Conservation (phyloP, 2,797 vertebrate genomes). For the Fistularia commersonii region DNA sequence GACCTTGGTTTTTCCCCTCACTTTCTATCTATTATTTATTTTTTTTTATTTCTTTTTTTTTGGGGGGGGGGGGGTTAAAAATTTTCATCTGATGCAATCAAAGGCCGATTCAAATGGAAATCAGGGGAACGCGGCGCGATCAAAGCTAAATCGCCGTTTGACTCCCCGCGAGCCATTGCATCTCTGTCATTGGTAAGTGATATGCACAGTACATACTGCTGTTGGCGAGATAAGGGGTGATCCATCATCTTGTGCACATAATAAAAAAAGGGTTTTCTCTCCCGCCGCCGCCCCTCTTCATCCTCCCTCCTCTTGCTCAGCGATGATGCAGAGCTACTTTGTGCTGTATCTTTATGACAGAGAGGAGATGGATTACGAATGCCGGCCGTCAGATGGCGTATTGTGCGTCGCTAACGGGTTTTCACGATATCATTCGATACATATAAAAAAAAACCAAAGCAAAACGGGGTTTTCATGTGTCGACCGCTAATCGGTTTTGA, state of each 20-base stretch:
- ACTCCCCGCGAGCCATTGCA: slow-evolving; percentile 52
- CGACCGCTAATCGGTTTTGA: too few species aligned
- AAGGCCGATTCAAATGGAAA: slow-evolving; percentile 71
- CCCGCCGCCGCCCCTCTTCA: slow-evolving; percentile 36
- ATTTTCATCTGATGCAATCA: slow-evolving; percentile 61
- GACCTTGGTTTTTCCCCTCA: slow-evolving; percentile 53
- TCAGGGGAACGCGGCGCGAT: slow-evolving; percentile 43
- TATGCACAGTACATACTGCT: slow-evolving; percentile 41
- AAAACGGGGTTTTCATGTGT: too few species aligned
- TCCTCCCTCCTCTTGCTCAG: slow-evolving; percentile 21
- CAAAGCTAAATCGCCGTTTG: slow-evolving; percentile 63
- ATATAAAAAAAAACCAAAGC: too few species aligned
- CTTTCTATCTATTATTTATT: too few species aligned
- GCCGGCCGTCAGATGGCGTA: slow-evolving; percentile 31
- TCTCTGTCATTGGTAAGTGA: slow-evolving; percentile 52
- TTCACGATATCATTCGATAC: too few species aligned
- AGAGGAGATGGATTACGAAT: slow-evolving; percentile 35
- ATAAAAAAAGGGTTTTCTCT: too few species aligned
- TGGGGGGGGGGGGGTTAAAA: too few species aligned
- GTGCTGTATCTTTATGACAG: slow-evolving; percentile 31
- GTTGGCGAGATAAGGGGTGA: slow-evolving; percentile 55
- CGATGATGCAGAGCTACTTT: slow-evolving; percentile 36
- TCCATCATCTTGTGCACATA: slow-evolving; percentile 57
- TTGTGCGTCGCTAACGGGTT: slow-evolving; percentile 38
- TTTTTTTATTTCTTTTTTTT: too few species aligned